Base-by-base conservation (phyloP, 2,888 invertebrate species). In the Scelioninae gen. 1 region DNA sequence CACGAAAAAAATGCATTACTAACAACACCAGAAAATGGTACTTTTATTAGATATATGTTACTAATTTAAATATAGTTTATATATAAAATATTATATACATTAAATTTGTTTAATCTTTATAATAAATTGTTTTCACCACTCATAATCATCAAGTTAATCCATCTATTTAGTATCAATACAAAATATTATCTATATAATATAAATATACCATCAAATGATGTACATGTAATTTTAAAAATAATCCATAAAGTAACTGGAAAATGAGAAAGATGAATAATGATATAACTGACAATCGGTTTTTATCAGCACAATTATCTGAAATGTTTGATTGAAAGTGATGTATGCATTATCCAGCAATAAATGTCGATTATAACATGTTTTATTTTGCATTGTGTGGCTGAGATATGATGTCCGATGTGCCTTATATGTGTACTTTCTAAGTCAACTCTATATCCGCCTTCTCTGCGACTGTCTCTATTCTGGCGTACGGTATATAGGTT, bases 401-500 rank as follows among this genome's bases (percentile, higher is more conserved):
- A 53, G 62, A 78, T 78, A 63, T 77, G 77, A 77, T 45, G 71
- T 23, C 38, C 71, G 51, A 63, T 63, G 68, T 68, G 69, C 31
- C 78, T 69, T 75, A 43, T 74, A 68, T 65, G 75, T 55, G 74
- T 62, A 72, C 77, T 74, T 82, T 82, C 77, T 77, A 82, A 77
- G 77, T 82, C 55, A 68, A 66, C 68, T 47, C 77, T 74, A 69
- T 83, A 84, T 79, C 84, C 84, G 85, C 85, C 78, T 81, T 80
- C 58, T 66, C 75, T 83, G 45, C 71, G 66, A 55, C 65, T 62
- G 62, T 88, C 88, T 88, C 86, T 88, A 90, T 91, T 91, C 90
- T 90, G 88, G 89, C 88, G 82, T 63, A 82, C 85, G 82, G 82
- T 89, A 91, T 90, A 91, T 91, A 86, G 91, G 91, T 91, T 91